Evolutionary conservation across 2,888 invertebrate species (phyloP), one percentile per base, ranked within the genome.

Genomic region (Catocala fraxini): DNA sequence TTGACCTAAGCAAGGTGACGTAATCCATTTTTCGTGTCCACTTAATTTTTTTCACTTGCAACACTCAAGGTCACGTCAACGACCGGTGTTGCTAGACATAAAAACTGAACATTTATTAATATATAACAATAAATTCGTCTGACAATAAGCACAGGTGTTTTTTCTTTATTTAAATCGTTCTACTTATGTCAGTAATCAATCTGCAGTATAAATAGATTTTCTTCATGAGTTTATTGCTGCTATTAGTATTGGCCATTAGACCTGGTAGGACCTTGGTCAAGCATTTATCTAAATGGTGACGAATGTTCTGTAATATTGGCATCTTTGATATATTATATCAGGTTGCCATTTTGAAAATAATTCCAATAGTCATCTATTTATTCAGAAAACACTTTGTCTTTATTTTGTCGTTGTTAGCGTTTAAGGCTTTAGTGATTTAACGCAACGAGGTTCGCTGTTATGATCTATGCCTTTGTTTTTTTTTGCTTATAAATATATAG

Each of bases 1-100:
- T 45, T 65, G 67, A 64, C 58, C 67, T 53, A 60, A 69, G 54
- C 55, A 70, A 70, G 73, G 68, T 89, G 88, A 88, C 79, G 77
- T 77, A 86, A 89, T 81, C 83, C 80, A 85, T 85, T 85, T 81
- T 80, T 80, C 79, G 75, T 81, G 83, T 76, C 78, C 78, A 77
- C 81, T 80, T 78, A 75, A 77, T 86, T 88, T 86, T 89, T 87
- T 84, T 75, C 48, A 69, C 74, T 80, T 75, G 81, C 81, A 88
- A 87, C 84, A 85, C 79, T 76, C 85, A 87, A 86, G 86, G 85
- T 81, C 77, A 84, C 79, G 88, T 88, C 90, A 88, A 84, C 76
- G 88, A 90, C 89, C 89, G 79, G 73, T 79, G 75, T 82, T 81
- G 80, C 80, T 78, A 84, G 74, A 61, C 66, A 69, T 69, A 84